Evolutionary conservation across 2,113 vertebrate species (phyloP).

Genomic region (Gavia stellata): DNA sequence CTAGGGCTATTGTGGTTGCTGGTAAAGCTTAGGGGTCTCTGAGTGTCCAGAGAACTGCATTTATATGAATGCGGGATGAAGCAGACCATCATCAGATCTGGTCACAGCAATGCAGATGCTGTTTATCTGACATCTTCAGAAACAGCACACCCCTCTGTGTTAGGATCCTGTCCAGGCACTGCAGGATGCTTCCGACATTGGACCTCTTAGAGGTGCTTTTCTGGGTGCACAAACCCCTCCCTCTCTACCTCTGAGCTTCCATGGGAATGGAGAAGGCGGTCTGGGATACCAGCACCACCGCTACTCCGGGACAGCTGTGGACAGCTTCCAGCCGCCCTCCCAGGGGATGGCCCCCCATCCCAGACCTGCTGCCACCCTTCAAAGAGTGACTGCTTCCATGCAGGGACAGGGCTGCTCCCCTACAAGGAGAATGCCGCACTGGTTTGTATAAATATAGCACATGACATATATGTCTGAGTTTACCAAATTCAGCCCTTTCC

Average conservation of each 20-base stretch:
- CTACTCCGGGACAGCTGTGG: background rate
- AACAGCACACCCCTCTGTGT: background rate
- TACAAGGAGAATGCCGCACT: background rate
- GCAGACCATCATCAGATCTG: background rate
- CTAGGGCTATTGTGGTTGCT: background rate
- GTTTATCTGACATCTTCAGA: background rate
- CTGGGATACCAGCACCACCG: background rate
- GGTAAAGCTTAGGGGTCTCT: background rate
- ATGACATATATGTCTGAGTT: background rate
- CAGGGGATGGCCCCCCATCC: background rate
- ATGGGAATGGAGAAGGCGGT: rapidly evolving
- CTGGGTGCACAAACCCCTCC: background rate
- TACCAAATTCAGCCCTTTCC: conserved; percentile 19
- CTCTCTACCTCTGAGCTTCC: background rate
- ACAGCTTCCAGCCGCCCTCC: background rate
- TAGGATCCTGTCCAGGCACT: background rate
- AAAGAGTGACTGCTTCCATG: background rate
- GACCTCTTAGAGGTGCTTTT: background rate
- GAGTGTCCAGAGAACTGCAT: background rate
- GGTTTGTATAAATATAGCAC: conserved; percentile 16
- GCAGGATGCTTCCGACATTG: background rate
- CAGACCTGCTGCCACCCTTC: background rate
- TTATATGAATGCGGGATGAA: background rate
- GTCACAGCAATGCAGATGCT: background rate
- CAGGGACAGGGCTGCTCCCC: background rate